Evolutionary conservation across 2,797 vertebrate genomes (phyloP).

Genomic region (Chiloscyllium punctatum): DNA sequence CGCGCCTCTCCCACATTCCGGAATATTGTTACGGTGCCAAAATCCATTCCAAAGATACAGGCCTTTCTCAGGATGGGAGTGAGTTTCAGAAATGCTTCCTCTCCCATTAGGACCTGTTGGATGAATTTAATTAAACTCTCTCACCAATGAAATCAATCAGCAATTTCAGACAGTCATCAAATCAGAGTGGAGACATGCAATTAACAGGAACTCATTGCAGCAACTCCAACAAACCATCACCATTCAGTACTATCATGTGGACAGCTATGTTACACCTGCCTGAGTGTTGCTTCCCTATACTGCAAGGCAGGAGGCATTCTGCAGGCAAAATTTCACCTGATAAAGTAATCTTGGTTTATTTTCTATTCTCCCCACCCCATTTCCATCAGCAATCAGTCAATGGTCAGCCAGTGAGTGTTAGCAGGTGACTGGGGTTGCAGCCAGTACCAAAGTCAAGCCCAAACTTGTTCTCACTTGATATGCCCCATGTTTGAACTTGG

Average conservation of each 20-base stretch:
- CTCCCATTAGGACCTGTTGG: slow-evolving; percentile 1
- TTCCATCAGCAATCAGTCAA: not conserved
- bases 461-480: not conserved
- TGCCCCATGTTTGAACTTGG: not conserved
- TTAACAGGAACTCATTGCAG: not conserved
- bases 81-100: not conserved
- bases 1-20: slow-evolving; percentile 30
- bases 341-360: not conserved
- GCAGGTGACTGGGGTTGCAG: not conserved
- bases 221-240: not conserved
- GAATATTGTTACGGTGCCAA: not conserved
- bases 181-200: not conserved
- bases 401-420: not conserved
- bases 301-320: not conserved
- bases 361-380: not conserved
- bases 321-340: not conserved
- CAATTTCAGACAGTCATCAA: slow-evolving; percentile 7
- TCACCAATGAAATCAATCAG: not conserved
- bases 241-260: not conserved
- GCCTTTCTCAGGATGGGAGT: slow-evolving; percentile 27
- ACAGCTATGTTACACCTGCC: not conserved
- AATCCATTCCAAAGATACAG: slow-evolving; percentile 28
- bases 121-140: not conserved
- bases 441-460: not conserved
- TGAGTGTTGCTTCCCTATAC: not conserved